Evolutionary conservation across 2,113 vertebrate species (phyloP).

Genomic region (Laterallus jamaicensis): DNA sequence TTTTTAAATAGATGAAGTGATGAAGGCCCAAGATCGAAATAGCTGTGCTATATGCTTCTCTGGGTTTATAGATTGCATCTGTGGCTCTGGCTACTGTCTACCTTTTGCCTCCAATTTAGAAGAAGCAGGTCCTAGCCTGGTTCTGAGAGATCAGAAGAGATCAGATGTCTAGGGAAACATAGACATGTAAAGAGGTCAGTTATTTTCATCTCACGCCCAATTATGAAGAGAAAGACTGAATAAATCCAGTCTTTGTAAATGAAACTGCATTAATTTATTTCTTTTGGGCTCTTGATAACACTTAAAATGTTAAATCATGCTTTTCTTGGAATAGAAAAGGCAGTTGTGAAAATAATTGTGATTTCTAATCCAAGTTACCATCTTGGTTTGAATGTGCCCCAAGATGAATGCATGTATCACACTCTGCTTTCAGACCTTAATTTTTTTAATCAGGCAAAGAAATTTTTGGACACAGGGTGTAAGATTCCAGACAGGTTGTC

Average conservation of each 20-base stretch:
- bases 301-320: neutral
- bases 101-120: neutral
- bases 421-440: neutral
- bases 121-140: neutral
- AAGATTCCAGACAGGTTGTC: neutral
- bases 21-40: neutral
- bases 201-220: neutral
- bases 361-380: neutral
- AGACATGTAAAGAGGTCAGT: neutral
- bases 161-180: neutral
- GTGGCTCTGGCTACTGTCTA: neutral
- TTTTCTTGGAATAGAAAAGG: neutral
- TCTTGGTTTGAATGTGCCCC: neutral
- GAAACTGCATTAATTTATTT: neutral
- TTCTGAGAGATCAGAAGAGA: neutral
- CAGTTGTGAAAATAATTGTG: neutral
- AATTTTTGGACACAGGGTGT: neutral
- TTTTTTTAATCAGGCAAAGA: neutral
- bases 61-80: neutral
- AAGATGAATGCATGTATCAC: neutral
- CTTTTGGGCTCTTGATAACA: neutral
- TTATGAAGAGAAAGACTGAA: neutral
- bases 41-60: neutral
- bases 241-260: neutral
- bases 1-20: neutral